phyloP scores from a whole-genome alignment of 30 jellyfish, hydroid and myxozoan genomes.

The Aurelia coerulea region DNA sequence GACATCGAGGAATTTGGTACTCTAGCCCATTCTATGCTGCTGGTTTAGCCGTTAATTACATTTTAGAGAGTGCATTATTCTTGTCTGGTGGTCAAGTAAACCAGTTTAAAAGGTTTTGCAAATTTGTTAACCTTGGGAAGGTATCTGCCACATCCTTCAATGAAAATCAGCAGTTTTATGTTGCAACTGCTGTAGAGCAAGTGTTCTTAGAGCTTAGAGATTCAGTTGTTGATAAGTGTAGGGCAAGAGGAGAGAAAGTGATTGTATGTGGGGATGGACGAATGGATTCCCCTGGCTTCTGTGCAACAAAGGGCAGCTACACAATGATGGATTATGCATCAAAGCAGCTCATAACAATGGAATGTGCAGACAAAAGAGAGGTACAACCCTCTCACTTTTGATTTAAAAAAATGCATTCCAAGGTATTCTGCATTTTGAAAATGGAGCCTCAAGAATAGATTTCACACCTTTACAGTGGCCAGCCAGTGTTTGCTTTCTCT shows the following conservation, averaged over 20 bases:
- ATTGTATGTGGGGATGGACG: too few species aligned
- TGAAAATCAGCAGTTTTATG: constrained; percentile 24
- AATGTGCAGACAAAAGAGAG: constrained; percentile 50
- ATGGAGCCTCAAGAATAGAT: too few species aligned
- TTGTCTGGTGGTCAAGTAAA: constrained; percentile 41
- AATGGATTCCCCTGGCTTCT: constrained; percentile 73
- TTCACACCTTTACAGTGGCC: too few species aligned
- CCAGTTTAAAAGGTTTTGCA: constrained; percentile 26
- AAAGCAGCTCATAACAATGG: constrained; percentile 22
- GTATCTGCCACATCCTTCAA: constrained; percentile 20
- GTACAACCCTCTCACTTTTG: not conserved
- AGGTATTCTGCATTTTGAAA: not conserved
- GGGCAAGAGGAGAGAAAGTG: not conserved
- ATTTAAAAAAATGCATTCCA: not conserved
- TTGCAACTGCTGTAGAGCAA: constrained; percentile 49
- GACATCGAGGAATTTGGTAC: constrained; percentile 53
- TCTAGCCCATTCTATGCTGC: constrained; percentile 24
- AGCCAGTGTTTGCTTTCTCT: too few species aligned
- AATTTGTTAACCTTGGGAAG: constrained; percentile 12
- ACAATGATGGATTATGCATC: constrained; percentile 44
- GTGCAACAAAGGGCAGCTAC: constrained; percentile 61
- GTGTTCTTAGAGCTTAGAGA: constrained; percentile 11
- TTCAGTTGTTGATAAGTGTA: not conserved
- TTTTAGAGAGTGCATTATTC: constrained; percentile 21
- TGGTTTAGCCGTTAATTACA: constrained; percentile 34